Percentiles rank a stretch among this genome's conserved stretches.
Conservation (phyloP, 2,113 vertebrate genomes). For the Nycticorax nycticorax region DNA sequence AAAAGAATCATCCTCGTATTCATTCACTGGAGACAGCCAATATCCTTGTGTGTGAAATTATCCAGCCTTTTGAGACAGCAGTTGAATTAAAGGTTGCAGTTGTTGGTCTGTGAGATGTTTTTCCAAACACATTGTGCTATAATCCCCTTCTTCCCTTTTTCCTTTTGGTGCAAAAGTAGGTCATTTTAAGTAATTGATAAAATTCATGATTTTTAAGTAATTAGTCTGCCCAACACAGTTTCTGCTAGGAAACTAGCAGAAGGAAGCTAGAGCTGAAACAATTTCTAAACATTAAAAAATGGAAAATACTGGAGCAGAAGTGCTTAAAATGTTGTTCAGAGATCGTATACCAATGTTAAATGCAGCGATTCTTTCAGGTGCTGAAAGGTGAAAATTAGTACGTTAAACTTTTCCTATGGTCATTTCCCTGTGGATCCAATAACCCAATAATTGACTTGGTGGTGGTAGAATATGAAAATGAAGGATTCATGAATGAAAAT, state of each 20-base stretch:
- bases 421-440: not conserved
- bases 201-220: not conserved
- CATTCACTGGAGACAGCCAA: not conserved
- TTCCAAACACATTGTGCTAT: not conserved
- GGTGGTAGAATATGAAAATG: not conserved
- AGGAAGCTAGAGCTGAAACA: not conserved
- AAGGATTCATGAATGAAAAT: not conserved
- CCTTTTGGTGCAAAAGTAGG: not conserved
- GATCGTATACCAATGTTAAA: not conserved
- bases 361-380: not conserved
- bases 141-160: not conserved
- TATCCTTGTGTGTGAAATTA: not conserved
- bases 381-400: not conserved
- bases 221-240: not conserved
- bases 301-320: not conserved
- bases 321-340: not conserved
- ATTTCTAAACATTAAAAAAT: not conserved
- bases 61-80: constrained; percentile 11
- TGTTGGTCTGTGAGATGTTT: not conserved
- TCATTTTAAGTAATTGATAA: not conserved
- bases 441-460: not conserved
- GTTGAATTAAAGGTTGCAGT: not conserved
- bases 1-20: constrained; percentile 17
- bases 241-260: not conserved
- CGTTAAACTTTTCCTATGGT: not conserved